Percentiles rank a stretch among this genome's conserved stretches.
Conservation (phyloP, 2,797 vertebrate genomes). For the Pangasius mekongensis region DNA sequence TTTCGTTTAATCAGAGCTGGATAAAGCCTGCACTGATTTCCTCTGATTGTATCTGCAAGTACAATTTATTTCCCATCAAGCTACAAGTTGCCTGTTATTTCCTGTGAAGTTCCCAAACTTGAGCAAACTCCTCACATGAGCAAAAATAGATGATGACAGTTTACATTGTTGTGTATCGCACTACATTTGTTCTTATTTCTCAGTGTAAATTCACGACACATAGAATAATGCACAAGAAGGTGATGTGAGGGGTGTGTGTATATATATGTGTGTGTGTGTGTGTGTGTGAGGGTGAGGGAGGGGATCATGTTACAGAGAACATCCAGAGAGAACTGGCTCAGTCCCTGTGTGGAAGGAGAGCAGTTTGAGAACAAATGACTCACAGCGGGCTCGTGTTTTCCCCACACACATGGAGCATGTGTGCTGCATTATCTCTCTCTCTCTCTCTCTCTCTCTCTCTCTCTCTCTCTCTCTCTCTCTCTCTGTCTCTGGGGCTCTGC, state of each 20-base stretch:
- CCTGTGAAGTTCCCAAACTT: not conserved
- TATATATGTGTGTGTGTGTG: not conserved
- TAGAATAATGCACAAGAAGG: not conserved
- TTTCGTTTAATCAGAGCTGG: not conserved
- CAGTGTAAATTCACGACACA: not conserved
- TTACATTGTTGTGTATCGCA: not conserved
- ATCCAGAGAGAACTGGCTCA: slow-evolving; percentile 9
- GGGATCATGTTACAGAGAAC: slow-evolving; percentile 10
- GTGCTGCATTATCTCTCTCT: slow-evolving; percentile 16
- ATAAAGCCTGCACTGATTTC: not conserved
- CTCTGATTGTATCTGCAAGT: not conserved
- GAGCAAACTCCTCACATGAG: not conserved
- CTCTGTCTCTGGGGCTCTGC: not conserved
- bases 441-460: not conserved
- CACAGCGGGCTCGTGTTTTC: slow-evolving; percentile 30
- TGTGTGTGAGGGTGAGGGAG: not conserved
- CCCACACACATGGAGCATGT: slow-evolving; percentile 34
- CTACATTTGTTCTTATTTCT: not conserved
- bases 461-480: not conserved
- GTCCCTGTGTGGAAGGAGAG: not conserved
- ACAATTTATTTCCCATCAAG: not conserved
- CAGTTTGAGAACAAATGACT: slow-evolving; percentile 43
- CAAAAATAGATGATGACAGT: not conserved
- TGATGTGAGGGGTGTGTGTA: not conserved
- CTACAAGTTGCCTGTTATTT: not conserved